Evolutionary conservation across 2,797 vertebrate species (phyloP).

Genomic region (Hippoglossus hippoglossus): DNA sequence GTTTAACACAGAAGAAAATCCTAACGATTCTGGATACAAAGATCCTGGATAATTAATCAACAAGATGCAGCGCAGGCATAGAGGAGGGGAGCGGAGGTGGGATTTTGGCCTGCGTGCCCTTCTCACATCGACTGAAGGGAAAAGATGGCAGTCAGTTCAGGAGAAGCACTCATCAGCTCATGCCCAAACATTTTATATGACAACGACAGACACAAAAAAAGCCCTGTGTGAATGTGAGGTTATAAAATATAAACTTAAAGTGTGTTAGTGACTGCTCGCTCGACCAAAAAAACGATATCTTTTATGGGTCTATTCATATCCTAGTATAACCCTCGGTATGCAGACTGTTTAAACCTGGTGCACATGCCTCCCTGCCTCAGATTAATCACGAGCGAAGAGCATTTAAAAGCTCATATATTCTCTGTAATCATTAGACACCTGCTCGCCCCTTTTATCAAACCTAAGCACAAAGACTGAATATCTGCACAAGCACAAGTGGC

Average conservation of each 20-base stretch:
- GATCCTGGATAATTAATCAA: conserved; percentile 57
- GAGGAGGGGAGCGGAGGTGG: conserved; percentile 18
- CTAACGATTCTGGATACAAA: conserved; percentile 49
- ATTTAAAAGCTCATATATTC: conserved; percentile 30
- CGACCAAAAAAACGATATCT: conserved; percentile 7
- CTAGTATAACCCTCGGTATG: neutral
- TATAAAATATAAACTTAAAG: conserved; percentile 22
- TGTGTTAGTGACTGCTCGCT: conserved; percentile 15
- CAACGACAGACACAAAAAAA: conserved; percentile 35
- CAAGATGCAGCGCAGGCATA: conserved; percentile 21
- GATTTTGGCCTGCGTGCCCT: conserved; percentile 54
- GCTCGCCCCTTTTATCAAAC: conserved; percentile 16
- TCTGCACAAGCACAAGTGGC: conserved; percentile 14
- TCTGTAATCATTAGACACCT: conserved; percentile 24
- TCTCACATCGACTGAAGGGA: conserved; percentile 50
- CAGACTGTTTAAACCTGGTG: conserved; percentile 20
- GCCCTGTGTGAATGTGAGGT: conserved; percentile 13
- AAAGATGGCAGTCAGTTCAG: conserved; percentile 41
- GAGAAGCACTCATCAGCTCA: conserved; percentile 38
- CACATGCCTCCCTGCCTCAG: neutral
- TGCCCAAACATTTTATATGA: conserved; percentile 46
- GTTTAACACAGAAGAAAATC: conserved; percentile 31
- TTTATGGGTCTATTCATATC: neutral
- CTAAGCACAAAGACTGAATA: conserved; percentile 22
- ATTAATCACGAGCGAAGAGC: conserved; percentile 19